A percentile compares a stretch with the other conserved stretches of the same genome.
These are phyloP conservation scores for Drosophila affinis DNA, from an alignment of 2,888 invertebrate genomes.

Conservation along the genomic window DNA sequence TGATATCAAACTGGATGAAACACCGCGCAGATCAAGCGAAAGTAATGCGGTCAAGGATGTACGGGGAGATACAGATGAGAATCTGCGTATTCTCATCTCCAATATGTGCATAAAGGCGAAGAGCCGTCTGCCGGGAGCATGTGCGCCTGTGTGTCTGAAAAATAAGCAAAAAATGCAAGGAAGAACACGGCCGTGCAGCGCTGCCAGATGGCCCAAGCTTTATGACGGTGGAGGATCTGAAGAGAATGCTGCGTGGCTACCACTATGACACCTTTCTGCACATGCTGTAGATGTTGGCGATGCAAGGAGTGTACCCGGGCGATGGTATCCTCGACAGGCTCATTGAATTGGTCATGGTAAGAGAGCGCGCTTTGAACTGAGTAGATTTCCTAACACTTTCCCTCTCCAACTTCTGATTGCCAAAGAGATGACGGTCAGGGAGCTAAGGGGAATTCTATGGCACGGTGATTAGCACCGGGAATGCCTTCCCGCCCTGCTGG, in stretches of 20 bases:
- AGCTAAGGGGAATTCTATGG: slow-evolving; percentile 53
- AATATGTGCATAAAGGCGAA: slow-evolving; percentile 78
- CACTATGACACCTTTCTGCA: slow-evolving; percentile 77
- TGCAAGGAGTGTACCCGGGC: slow-evolving; percentile 81
- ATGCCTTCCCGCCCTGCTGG: slow-evolving; percentile 83
- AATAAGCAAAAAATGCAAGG: slow-evolving; percentile 76
- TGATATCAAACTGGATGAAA: too few relatives aligned
- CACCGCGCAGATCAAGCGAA: too few relatives aligned
- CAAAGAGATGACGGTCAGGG: slow-evolving; percentile 45
- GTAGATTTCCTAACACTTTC: background rate
- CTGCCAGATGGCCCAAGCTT: slow-evolving; percentile 70
- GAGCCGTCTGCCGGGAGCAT: slow-evolving; percentile 72
- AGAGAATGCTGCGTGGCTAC: slow-evolving; percentile 67
- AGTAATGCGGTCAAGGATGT: too few relatives aligned
- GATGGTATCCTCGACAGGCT: slow-evolving; percentile 76
- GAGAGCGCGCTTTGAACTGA: slow-evolving; percentile 8
- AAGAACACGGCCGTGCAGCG: slow-evolving; percentile 75
- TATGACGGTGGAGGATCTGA: slow-evolving; percentile 62
- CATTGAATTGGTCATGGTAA: slow-evolving; percentile 80
- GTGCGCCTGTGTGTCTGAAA: slow-evolving; percentile 47
- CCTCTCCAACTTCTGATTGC: slow-evolving; percentile 50
- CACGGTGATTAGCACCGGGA: slow-evolving; percentile 68
- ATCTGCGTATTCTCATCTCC: slow-evolving; percentile 76
- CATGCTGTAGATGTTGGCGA: slow-evolving; percentile 71
- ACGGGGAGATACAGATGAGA: background rate